Percentiles rank a stretch among this genome's conserved stretches.
phyloP scores from a whole-genome alignment of 2,888 invertebrate genomes.

The Caenorhabditis zanzibari region DNA sequence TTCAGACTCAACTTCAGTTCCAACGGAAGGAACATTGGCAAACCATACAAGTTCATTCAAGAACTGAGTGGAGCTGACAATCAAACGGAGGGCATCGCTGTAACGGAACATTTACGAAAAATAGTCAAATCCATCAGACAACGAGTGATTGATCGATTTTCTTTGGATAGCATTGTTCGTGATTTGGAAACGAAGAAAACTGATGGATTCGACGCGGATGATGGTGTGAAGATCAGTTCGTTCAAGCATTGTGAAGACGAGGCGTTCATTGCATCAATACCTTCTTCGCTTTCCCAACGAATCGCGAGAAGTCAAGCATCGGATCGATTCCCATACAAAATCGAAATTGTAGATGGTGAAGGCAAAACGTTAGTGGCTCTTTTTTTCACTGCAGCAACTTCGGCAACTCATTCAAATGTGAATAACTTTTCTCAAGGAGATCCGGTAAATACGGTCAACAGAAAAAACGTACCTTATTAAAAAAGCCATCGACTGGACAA shows the following conservation, averaged over 20 bases:
- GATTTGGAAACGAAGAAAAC: slow-evolving; percentile 53
- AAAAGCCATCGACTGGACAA: no score
- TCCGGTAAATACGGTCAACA: no score
- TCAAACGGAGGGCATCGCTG: slow-evolving; percentile 35
- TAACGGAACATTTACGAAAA: slow-evolving; percentile 64
- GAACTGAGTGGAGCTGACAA: slow-evolving; percentile 55
- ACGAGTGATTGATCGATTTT: slow-evolving; percentile 52
- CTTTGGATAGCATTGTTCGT: slow-evolving; percentile 29
- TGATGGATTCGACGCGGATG: slow-evolving; percentile 11
- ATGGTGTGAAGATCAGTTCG: slow-evolving; percentile 38
- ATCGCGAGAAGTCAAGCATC: slow-evolving; percentile 13
- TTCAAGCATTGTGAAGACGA: slow-evolving; percentile 60
- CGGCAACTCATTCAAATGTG: no score
- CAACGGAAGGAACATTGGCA: slow-evolving; percentile 56
- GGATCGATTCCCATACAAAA: slow-evolving; percentile 51
- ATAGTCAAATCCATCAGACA: slow-evolving; percentile 56
- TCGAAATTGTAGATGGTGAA: slow-evolving; percentile 29
- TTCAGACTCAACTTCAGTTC: slow-evolving; percentile 66
- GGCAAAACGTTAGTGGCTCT: slow-evolving; percentile 34
- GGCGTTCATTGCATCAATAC: slow-evolving; percentile 43
- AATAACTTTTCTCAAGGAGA: no score
- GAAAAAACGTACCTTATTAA: no score
- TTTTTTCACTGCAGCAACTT: background rate
- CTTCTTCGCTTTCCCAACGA: slow-evolving; percentile 27
- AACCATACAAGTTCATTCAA: slow-evolving; percentile 69